Evolutionary conservation across 2,888 invertebrate species (phyloP), one percentile per base, ranked within the genome.

Genomic region (Lordiphosa fenestrarum): DNA sequence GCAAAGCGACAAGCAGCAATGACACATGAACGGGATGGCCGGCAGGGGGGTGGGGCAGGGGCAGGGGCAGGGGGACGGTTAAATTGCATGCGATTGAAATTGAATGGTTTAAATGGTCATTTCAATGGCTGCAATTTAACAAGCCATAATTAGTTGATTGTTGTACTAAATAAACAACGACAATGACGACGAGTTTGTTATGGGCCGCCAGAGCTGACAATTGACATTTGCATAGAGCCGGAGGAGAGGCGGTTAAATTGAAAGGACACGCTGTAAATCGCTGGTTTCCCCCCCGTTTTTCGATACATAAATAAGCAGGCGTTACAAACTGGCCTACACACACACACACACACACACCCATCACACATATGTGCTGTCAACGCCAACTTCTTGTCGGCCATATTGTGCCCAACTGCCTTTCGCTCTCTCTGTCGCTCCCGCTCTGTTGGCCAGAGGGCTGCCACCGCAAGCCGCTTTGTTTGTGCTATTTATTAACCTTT

Each of bases 101-200:
- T 85, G 83, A 85, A 85, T 84, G 76, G 84, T 85, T 74, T 72
- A 84, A 84, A 85, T 82, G 85, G 84, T 85, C 82, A 85, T 76
- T 84, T 82, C 83, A 82, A 82, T 84, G 71, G 84, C 84, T 75
- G 82, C 81, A 78, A 78, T 82, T 84, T 84, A 82, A 82, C 83
- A 84, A 82, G 75, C 83, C 80, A 71, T 84, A 84, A 84, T 82
- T 82, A 82, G 84, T 78, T 82, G 80, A 82, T 84, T 84, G 83
- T 71, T 75, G 80, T 71, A 71, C 71, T 67, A 82, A 84, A 77
- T 81, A 80, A 81, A 81, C 78, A 70, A 69, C 65, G 47, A 48
- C 49, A 56, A 10, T 60, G 53, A 13, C 64, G 66, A 66, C 71
- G 58, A 74, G 73, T 69, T 73, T 72, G 69, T 69, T 72, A 73